A percentile compares a stretch with the other conserved stretches of the same genome.
Evolutionary conservation across 2,888 invertebrate genomes (phyloP).

Genomic region (Athalia rosae): DNA sequence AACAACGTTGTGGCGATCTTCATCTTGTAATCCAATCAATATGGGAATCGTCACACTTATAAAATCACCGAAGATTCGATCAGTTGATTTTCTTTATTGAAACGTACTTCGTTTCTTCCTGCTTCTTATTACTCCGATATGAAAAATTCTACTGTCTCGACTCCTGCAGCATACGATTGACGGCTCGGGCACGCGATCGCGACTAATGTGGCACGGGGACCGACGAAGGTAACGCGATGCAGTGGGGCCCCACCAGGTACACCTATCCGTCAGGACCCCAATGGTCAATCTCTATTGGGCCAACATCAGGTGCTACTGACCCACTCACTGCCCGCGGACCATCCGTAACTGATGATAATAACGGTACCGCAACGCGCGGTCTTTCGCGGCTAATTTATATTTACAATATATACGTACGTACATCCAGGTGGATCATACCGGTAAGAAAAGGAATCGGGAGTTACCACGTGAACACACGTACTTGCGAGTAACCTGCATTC

Average conservation of each 20-base stretch:
- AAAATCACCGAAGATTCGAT: background rate
- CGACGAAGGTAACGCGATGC: conserved; percentile 60
- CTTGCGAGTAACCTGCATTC: background rate
- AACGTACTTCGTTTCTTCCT: background rate
- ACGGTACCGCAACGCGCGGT: conserved; percentile 62
- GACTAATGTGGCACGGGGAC: conserved; percentile 67
- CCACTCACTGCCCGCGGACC: conserved; percentile 66
- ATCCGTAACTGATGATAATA: conserved; percentile 60
- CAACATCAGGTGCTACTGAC: conserved; percentile 66
- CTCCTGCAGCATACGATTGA: conserved; percentile 57
- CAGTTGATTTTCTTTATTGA: background rate
- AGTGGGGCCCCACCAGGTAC: conserved; percentile 55
- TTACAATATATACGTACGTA: too few species aligned
- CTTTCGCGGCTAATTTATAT: background rate
- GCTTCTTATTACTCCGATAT: background rate
- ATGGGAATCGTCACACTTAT: conserved; percentile 18
- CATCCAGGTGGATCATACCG: background rate
- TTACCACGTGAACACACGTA: background rate
- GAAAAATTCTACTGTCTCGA: background rate
- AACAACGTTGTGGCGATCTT: conserved; percentile 67
- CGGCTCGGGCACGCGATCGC: conserved; percentile 61
- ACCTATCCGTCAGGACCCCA: conserved; percentile 36
- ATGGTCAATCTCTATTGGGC: conserved; percentile 49
- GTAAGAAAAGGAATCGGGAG: background rate
- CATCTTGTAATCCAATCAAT: conserved; percentile 55